A percentile compares a stretch with the other conserved stretches of the same genome.
phyloP scores from a whole-genome alignment of 2,113 vertebrate genomes.

The Lepus europaeus region DNA sequence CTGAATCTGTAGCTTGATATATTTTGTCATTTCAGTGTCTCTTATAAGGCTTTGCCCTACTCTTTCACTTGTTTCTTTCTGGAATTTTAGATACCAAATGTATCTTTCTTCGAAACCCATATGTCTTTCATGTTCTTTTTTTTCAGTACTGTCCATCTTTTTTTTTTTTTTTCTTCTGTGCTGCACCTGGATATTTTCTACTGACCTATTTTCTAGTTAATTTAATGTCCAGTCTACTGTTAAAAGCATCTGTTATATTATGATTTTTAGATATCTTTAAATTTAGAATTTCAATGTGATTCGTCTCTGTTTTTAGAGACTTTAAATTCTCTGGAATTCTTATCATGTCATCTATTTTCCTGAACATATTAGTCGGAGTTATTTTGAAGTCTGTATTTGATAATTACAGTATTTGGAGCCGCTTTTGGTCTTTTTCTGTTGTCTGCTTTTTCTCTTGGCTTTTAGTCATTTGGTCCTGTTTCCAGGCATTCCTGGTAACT shows the following conservation, averaged over 20 bases:
- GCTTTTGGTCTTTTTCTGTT: slow-evolving; percentile 22
- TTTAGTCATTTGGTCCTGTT: slow-evolving; percentile 52
- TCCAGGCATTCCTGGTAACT: slow-evolving; percentile 37
- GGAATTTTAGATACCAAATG: neutral
- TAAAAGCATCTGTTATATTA: slow-evolving; percentile 41
- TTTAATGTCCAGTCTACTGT: slow-evolving; percentile 29
- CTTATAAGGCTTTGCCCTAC: neutral
- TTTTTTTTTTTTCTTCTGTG: neutral
- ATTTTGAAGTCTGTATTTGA: slow-evolving; percentile 52
- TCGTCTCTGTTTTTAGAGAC: slow-evolving; percentile 20
- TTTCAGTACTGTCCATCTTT: slow-evolving; percentile 17
- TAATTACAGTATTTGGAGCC: slow-evolving; percentile 39
- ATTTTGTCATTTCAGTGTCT: slow-evolving; percentile 44
- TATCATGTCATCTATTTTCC: slow-evolving; percentile 25
- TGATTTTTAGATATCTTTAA: slow-evolving; percentile 44
- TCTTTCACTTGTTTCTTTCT: neutral
- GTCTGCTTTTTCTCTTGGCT: slow-evolving; percentile 54
- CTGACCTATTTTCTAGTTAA: slow-evolving; percentile 44
- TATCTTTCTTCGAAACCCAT: neutral
- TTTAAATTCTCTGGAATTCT: slow-evolving; percentile 32
- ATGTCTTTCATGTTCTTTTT: slow-evolving; percentile 1
- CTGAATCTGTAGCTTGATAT: neutral
- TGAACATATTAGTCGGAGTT: slow-evolving; percentile 52
- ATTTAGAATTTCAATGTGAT: slow-evolving; percentile 52
- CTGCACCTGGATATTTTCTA: neutral